Conservation (phyloP, 2,888 invertebrate genomes). For the Nephrotoma flavescens region DNA sequence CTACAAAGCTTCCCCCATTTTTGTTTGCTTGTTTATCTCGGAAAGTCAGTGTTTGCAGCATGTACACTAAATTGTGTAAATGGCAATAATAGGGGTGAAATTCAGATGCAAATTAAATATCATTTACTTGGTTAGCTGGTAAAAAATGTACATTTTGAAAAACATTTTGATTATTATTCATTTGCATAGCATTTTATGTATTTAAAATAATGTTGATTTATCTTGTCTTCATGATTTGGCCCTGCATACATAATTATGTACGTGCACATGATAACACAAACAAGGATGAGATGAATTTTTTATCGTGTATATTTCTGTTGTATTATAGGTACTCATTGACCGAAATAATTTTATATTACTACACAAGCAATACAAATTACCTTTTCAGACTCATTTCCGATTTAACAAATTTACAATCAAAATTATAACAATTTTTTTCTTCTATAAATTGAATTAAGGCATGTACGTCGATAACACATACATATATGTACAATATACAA, state of each 20-base stretch:
- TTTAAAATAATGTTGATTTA: neutral
- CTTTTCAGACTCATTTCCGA: neutral
- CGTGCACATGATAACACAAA: neutral
- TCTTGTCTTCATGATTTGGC: neutral
- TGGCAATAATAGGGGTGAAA: neutral
- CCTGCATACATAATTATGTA: neutral
- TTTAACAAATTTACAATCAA: neutral
- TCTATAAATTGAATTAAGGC: neutral
- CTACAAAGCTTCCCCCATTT: neutral
- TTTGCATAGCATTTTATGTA: neutral
- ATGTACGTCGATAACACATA: neutral
- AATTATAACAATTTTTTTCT: neutral
- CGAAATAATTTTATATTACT: neutral
- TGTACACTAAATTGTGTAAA: neutral
- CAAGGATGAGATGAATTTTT: neutral
- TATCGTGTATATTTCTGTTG: neutral
- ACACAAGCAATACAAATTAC: neutral
- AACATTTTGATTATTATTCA: neutral
- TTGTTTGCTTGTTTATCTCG: neutral
- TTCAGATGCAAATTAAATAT: neutral
- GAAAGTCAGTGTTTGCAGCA: neutral
- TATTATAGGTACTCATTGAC: neutral
- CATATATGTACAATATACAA: neutral
- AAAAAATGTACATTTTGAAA: neutral
- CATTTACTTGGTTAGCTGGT: neutral